Evolutionary conservation across 2,113 vertebrate species (phyloP).

Genomic region (Channa maculata): DNA sequence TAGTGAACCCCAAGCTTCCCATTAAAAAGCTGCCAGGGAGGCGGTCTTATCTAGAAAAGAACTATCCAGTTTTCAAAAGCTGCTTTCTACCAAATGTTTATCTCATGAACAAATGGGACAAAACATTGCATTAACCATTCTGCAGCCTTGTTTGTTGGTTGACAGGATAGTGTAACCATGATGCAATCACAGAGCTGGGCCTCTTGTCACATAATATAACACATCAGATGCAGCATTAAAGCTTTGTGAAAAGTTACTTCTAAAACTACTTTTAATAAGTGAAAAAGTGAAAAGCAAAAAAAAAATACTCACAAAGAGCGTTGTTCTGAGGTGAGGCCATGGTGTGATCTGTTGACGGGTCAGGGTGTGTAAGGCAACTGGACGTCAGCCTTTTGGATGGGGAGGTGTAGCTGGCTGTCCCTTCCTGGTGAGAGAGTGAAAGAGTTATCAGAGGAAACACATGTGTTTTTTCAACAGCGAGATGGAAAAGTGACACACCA

Average conservation of each 20-base stretch:
- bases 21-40: slow-evolving; percentile 64
- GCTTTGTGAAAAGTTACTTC: neutral
- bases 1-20: slow-evolving; percentile 36
- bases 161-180: slow-evolving; percentile 34
- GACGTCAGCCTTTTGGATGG: slow-evolving; percentile 42
- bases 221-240: slow-evolving; percentile 16
- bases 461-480: slow-evolving; percentile 50
- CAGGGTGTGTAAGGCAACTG: slow-evolving; percentile 13
- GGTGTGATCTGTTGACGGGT: slow-evolving; percentile 22
- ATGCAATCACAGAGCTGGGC: slow-evolving; percentile 37
- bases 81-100: slow-evolving; percentile 62
- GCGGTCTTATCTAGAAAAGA: slow-evolving; percentile 66
- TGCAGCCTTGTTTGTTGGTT: slow-evolving; percentile 13
- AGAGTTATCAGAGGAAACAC: slow-evolving; percentile 69
- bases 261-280: neutral
- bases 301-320: slow-evolving; percentile 62
- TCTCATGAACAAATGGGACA: slow-evolving; percentile 61
- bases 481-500: slow-evolving; percentile 4
- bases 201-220: neutral
- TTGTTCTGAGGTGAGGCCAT: slow-evolving; percentile 55
- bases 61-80: slow-evolving; percentile 60
- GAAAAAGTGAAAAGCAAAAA: slow-evolving; percentile 5
- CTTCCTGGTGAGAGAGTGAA: slow-evolving; percentile 73
- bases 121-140: slow-evolving; percentile 42
- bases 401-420: slow-evolving; percentile 38